These are phyloP conservation scores for Odontomachus brunneus DNA, from an alignment of 1,140 invertebrate genomes.

Conservation along the genomic window DNA sequence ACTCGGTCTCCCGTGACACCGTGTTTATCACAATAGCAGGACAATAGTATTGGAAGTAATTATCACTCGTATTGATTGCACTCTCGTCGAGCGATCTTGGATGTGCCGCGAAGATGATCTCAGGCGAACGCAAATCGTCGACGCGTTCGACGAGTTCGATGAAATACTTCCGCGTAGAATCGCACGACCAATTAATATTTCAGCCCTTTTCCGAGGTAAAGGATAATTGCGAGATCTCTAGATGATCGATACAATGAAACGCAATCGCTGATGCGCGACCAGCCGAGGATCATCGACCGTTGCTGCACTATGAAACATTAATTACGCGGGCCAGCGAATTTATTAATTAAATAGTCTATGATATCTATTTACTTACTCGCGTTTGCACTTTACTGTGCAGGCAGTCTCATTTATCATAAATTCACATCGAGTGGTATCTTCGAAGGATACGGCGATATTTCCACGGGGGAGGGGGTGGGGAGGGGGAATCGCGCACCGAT, in stretches of 20 bases:
- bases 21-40: too few species aligned
- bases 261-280: neutral
- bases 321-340: slow-evolving; percentile 27
- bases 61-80: too few species aligned
- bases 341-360: slow-evolving; percentile 24
- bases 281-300: neutral
- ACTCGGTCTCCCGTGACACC: too few species aligned
- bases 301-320: neutral
- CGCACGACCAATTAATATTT: neutral
- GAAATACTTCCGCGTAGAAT: neutral
- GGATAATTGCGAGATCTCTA: slow-evolving; percentile 4
- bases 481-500: too few species aligned
- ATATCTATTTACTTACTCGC: slow-evolving; percentile 42
- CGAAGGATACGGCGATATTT: too few species aligned
- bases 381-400: slow-evolving; percentile 16
- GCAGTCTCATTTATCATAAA: too few species aligned
- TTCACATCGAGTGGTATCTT: too few species aligned
- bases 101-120: neutral
- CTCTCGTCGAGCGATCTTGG: slow-evolving; percentile 27
- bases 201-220: too few species aligned
- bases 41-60: too few species aligned
- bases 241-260: neutral
- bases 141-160: slow-evolving; percentile 8
- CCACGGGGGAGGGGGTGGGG: too few species aligned
- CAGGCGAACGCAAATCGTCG: neutral